Percentiles rank a stretch among this genome's conserved stretches.
phyloP scores from a whole-genome alignment of 2,113 vertebrate genomes.

The Tachysurus vachellii region DNA sequence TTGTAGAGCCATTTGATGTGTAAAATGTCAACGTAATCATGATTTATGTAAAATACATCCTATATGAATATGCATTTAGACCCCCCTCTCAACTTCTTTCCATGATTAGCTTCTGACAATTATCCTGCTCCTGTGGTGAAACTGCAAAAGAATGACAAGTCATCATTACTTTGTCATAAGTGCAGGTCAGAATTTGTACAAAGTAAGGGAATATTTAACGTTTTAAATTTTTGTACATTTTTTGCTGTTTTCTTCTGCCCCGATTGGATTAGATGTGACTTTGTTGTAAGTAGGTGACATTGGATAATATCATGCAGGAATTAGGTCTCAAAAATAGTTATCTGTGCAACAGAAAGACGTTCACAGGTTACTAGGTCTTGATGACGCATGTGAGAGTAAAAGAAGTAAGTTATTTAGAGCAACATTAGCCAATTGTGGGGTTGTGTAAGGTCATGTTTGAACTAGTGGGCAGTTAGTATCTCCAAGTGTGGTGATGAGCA shows the following conservation, averaged over 20 bases:
- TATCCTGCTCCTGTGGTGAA: not conserved
- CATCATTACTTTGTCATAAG: not conserved
- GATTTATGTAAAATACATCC: slow-evolving; percentile 5
- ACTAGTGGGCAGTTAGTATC: not conserved
- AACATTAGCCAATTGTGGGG: not conserved
- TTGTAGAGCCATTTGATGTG: not conserved
- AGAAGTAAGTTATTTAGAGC: not conserved
- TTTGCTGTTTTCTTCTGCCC: not conserved
- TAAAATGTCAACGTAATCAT: not conserved
- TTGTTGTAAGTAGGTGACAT: not conserved
- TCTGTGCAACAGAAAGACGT: not conserved
- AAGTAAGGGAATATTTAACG: not conserved
- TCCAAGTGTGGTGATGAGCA: not conserved
- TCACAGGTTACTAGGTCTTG: not conserved
- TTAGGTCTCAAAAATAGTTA: not conserved
- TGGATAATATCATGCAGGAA: not conserved
- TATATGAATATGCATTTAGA: slow-evolving; percentile 23
- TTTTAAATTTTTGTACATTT: not conserved
- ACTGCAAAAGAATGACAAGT: not conserved
- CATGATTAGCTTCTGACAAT: slow-evolving; percentile 8
- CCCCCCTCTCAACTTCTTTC: not conserved
- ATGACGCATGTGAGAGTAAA: not conserved
- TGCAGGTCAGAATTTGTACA: not conserved
- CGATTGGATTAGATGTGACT: not conserved
- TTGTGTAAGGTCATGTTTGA: not conserved